These are phyloP conservation scores for Scomberomorus guttatus DNA, from an alignment of 2,797 vertebrate species.

Conservation along the genomic window DNA sequence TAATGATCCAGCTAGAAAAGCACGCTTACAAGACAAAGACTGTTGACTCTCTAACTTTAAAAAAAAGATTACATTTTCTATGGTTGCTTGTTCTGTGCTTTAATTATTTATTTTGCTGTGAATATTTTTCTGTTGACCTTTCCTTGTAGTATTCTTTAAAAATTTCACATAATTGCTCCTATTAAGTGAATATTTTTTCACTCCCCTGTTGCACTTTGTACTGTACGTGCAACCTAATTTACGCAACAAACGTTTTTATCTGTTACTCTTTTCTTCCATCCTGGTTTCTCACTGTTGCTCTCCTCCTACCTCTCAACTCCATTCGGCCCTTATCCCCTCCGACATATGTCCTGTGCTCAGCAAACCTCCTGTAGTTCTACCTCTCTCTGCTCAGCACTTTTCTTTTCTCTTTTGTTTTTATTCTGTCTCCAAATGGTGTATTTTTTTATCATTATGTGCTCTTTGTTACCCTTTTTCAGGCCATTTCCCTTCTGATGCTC, in stretches of 20 bases:
- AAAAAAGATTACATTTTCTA: neutral
- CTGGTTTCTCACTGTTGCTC: neutral
- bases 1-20: neutral
- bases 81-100: neutral
- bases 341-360: constrained; percentile 34
- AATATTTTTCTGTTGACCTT: neutral
- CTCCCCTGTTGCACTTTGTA: neutral
- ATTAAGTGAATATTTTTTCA: neutral
- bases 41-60: neutral
- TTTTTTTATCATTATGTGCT: constrained; percentile 32
- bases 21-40: neutral
- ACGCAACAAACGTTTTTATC: constrained; percentile 8
- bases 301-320: constrained; percentile 3
- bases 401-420: constrained; percentile 11
- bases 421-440: constrained; percentile 25
- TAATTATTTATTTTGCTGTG: neutral
- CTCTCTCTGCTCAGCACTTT: constrained; percentile 47
- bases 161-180: constrained; percentile 1
- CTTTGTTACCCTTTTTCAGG: constrained; percentile 48
- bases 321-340: constrained; percentile 16
- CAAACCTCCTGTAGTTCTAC: constrained; percentile 25
- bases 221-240: neutral
- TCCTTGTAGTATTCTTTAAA: neutral
- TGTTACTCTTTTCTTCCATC: neutral
- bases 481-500: constrained; percentile 48